Base-by-base conservation (phyloP, 1,140 invertebrate species). In the Eciton burchellii region DNA sequence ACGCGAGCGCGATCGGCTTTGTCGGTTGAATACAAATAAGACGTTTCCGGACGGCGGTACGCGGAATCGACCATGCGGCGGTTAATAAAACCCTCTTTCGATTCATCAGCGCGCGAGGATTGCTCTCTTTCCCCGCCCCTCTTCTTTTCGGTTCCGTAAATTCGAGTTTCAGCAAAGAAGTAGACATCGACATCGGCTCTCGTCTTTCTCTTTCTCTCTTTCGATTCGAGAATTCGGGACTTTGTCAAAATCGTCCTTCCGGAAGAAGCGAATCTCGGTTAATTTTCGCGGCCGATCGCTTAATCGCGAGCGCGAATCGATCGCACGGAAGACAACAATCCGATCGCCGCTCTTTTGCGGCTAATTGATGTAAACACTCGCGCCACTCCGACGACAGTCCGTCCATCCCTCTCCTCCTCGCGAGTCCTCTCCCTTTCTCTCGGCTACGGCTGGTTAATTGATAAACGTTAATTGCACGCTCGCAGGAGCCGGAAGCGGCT, bases 11-110 rank as follows among this genome's bases (percentile, higher is more conserved):
- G n/a, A n/a, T 6, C 35, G 60, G 24, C 16, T 35, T 74, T 45
- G 59, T 72, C 68, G 72, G 79, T 84, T 88, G 87, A 88, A 88
- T 88, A 88, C 87, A 83, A 88, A 88, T 88, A 88, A 88, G 86
- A 85, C 60, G 76, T 84, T 82, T 66, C 54, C 76, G 6, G 2
- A 72, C 52, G 65, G 3, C 24, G 41, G 77, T 65, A 19, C n/a
- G n/a, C n/a, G n/a, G 12, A 52, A 63, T 57, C 72, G 71, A 73
- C 29, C 35, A 71, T 82, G 56, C 52, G 24, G n/a, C n/a, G 76
- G 86, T 87, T 73, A 84, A 88, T 88, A 87, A 88, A 35, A 88
- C 71, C 35, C 60, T 54, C 49, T 81, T 72, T 83, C 86, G 68
- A 82, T 88, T 84, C 52, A 87, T 87, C 65, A 77, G 65, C 47